Base-by-base conservation (phyloP, 2,888 invertebrate species). In the Atethmia centrago region DNA sequence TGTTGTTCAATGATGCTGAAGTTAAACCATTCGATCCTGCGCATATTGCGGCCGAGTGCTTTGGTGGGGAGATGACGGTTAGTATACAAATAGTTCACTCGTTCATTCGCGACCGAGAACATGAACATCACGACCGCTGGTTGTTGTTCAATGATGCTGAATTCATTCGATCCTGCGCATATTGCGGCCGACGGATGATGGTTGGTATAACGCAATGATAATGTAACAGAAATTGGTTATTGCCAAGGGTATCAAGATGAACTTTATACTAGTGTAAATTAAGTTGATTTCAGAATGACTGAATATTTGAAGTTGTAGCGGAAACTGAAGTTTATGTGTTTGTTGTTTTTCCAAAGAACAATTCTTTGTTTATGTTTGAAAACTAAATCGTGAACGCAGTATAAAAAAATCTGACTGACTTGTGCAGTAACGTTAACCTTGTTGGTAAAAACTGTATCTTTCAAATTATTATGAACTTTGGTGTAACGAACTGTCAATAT, bases 1-100 rank as follows among this genome's bases (percentile, higher is more conserved):
- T 98, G 89, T 95, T 99, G 55, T 99, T 99, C 93, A 99, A 99
- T 92, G 99, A 99, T 93, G 99, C 99, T 0, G 99, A 99, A 94
- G 99, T 99, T 0, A 99, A 99, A 93, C 98, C 98, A 0, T 99
- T 99, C 93, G 99, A 99, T 96, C 98, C 99, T 0, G 98, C 98
- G 88, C 99, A 99, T 94, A 98, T 99, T 75, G 99, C 99, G 1
- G 98, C 98, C 0, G 99, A 99, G 94, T 99, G 99, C 94, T 99
- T 99, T 93, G 99, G 99, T 5, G 99, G 99, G 9, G 99, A 99
- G 96, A 99, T 99, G 98, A 99, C 99, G 70, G 98, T 98, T 92
- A 58, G 79, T 77, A 62, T 12, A 14, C 42, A 40, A 19, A 5
- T 19, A 51, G 70, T 69, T 51, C 19, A 99, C 94, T 98, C 98